These are phyloP conservation scores for Nicator chloris DNA, from an alignment of 2,113 vertebrate species.

Conservation along the genomic window DNA sequence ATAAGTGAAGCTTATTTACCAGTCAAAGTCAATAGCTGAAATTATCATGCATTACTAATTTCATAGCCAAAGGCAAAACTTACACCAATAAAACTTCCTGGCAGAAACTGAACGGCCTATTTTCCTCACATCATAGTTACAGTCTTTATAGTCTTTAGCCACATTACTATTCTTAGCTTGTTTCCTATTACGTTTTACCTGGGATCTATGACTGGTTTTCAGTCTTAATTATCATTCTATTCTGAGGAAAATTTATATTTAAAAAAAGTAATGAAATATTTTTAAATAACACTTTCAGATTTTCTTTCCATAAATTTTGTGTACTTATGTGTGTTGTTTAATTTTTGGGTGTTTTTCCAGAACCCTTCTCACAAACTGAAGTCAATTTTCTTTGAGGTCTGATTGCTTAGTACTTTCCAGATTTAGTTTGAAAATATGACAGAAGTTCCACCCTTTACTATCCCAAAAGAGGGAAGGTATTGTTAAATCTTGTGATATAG, in stretches of 20 bases:
- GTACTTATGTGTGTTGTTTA: not conserved
- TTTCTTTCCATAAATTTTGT: not conserved
- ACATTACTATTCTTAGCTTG: not conserved
- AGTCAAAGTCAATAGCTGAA: conserved; percentile 15
- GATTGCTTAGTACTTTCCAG: not conserved
- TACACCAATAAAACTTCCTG: not conserved
- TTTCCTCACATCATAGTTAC: not conserved
- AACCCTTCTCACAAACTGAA: not conserved
- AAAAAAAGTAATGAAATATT: not conserved
- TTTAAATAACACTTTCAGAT: not conserved
- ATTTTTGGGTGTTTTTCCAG: not conserved
- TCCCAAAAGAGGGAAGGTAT: not conserved
- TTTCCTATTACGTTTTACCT: not conserved
- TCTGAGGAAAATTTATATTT: not conserved
- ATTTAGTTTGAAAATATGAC: not conserved
- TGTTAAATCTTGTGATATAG: not conserved
- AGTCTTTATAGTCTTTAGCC: not conserved
- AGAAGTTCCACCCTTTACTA: not conserved
- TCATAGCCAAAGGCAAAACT: not conserved
- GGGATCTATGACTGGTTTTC: not conserved
- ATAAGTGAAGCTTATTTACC: not conserved
- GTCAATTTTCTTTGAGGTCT: not conserved
- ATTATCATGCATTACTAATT: not conserved
- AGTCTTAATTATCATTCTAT: not conserved
- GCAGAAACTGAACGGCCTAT: not conserved